Conservation (phyloP, 2,113 vertebrate species). For the Cryptomyrus ogoouensis region DNA sequence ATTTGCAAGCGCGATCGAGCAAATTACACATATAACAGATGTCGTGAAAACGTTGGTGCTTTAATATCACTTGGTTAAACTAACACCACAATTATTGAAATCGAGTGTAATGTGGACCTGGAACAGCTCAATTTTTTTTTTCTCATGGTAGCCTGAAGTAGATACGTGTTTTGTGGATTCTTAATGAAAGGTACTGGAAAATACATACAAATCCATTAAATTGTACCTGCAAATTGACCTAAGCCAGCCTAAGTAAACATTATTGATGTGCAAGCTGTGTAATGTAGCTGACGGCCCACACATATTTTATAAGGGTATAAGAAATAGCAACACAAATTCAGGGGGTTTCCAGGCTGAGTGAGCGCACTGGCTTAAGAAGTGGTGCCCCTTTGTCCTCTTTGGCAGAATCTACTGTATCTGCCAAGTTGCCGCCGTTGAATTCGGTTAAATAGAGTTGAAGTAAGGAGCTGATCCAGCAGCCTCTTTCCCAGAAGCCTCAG, state of each 20-base stretch:
- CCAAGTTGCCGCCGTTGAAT: conserved; percentile 40
- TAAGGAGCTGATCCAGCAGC: conserved; percentile 30
- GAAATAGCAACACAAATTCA: background rate
- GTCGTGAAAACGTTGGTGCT: background rate
- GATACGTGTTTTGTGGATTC: background rate
- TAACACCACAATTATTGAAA: background rate
- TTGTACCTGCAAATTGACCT: background rate
- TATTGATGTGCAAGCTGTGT: background rate
- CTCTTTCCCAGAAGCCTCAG: conserved; percentile 36
- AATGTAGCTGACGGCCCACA: background rate
- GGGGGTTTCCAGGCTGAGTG: conserved; percentile 10
- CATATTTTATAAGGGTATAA: background rate
- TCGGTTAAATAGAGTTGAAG: conserved; percentile 38
- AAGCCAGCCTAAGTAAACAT: background rate
- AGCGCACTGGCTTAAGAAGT: background rate
- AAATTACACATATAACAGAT: background rate
- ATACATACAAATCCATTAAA: background rate
- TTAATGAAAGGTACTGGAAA: background rate
- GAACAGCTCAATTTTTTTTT: background rate
- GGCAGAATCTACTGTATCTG: conserved; percentile 21
- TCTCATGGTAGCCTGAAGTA: background rate
- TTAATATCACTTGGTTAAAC: background rate
- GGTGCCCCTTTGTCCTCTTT: conserved; percentile 33
- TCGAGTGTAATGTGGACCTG: background rate
- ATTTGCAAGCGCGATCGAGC: background rate